A percentile compares a stretch with the other conserved stretches of the same genome.
These are phyloP conservation scores for Thalassarche chlororhynchos DNA, from an alignment of 2,113 vertebrate species.

Conservation along the genomic window DNA sequence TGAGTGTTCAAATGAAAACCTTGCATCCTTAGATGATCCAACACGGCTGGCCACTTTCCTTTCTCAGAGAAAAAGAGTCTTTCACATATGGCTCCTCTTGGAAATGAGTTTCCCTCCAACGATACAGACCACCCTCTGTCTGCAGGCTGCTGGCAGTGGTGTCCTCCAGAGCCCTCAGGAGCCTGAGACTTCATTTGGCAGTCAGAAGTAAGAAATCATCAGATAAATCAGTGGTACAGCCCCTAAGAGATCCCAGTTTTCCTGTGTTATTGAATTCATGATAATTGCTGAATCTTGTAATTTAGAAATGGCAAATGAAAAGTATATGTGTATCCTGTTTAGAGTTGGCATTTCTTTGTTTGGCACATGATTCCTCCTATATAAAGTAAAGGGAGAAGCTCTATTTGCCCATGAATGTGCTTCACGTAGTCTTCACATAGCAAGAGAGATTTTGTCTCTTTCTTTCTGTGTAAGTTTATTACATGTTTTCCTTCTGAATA, in stretches of 20 bases:
- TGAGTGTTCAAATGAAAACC: neutral
- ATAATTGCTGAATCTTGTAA: neutral
- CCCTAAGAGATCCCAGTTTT: neutral
- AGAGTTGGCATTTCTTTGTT: neutral
- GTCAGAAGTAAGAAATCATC: neutral
- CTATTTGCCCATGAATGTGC: neutral
- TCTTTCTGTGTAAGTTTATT: neutral
- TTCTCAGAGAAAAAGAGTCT: neutral
- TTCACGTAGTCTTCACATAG: neutral
- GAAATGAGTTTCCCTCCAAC: neutral
- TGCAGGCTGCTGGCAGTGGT: neutral
- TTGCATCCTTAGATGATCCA: neutral
- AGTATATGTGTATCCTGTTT: neutral
- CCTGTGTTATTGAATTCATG: neutral
- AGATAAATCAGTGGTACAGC: neutral
- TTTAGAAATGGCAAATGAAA: neutral
- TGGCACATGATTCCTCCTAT: neutral
- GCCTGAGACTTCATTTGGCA: neutral
- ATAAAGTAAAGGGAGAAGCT: neutral
- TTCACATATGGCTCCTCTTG: neutral
- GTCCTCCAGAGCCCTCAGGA: neutral
- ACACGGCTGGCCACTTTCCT: neutral
- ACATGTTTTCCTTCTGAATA: neutral
- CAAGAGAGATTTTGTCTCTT: neutral
- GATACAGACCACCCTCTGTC: neutral